Evolutionary conservation across 2,113 vertebrate species (phyloP).

Genomic region (Rhipidura dahli): DNA sequence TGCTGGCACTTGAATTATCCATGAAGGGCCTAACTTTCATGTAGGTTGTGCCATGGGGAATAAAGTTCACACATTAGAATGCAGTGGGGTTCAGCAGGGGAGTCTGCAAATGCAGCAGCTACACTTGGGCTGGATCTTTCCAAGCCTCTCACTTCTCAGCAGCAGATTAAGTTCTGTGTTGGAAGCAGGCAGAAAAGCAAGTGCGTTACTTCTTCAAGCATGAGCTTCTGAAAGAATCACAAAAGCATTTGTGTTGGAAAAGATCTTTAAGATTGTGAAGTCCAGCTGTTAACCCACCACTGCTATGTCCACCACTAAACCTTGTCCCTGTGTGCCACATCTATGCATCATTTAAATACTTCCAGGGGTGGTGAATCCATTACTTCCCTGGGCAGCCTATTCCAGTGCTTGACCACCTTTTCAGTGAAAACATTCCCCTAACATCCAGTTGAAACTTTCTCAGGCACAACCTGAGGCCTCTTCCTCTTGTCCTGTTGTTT

Average conservation of each 20-base stretch:
- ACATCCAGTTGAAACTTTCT: not conserved
- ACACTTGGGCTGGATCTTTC: not conserved
- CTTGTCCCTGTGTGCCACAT: not conserved
- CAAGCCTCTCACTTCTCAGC: not conserved
- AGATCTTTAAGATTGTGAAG: not conserved
- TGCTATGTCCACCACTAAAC: not conserved
- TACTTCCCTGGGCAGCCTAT: not conserved
- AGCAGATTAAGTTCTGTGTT: not conserved
- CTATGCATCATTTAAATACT: not conserved
- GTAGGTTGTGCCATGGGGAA: not conserved
- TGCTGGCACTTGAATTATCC: conserved; percentile 39
- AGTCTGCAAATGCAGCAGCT: not conserved
- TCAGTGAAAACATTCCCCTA: not conserved
- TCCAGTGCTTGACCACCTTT: not conserved
- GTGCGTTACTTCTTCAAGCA: not conserved
- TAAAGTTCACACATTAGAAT: not conserved
- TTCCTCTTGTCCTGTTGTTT: not conserved
- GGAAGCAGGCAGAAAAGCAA: not conserved
- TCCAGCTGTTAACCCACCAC: not conserved
- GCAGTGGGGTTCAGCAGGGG: not conserved
- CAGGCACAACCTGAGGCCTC: not conserved
- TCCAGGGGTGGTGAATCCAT: not conserved
- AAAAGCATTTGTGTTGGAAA: not conserved
- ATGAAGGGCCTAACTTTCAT: not conserved
- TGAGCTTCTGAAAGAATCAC: not conserved